Percentiles rank a stretch among this genome's conserved stretches.
Evolutionary conservation across 2,797 vertebrate species (phyloP).

Genomic region (Danio tinwini): DNA sequence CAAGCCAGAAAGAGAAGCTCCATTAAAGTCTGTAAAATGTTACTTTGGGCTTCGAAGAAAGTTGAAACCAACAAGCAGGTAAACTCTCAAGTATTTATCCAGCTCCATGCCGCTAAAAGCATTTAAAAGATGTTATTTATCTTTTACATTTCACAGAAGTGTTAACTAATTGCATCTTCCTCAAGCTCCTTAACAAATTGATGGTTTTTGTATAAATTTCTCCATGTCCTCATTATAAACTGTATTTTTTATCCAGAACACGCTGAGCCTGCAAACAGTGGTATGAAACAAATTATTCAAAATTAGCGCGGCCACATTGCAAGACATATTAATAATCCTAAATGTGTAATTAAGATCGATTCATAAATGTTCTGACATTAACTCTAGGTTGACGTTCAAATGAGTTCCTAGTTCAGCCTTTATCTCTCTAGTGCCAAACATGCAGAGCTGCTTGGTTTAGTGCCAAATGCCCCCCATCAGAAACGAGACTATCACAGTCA

Average conservation of each 20-base stretch:
- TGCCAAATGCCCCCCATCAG: conserved; percentile 41
- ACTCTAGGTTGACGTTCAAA: conserved; percentile 43
- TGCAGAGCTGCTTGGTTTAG: conserved; percentile 42
- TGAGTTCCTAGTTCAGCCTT: conserved; percentile 34
- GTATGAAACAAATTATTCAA: conserved; percentile 51
- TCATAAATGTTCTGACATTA: conserved; percentile 57
- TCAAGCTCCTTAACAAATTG: conserved; percentile 12
- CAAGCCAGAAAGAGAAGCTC: conserved; percentile 87
- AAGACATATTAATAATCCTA: conserved; percentile 53
- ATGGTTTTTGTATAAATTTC: conserved; percentile 25
- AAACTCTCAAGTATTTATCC: conserved; percentile 48
- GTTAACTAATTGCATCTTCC: not conserved
- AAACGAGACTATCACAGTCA: conserved; percentile 30
- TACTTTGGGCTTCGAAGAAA: conserved; percentile 93
- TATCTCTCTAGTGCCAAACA: conserved; percentile 44
- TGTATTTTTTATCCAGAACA: conserved; percentile 23
- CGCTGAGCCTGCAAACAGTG: not conserved
- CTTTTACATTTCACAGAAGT: not conserved
- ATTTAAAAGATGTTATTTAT: not conserved
- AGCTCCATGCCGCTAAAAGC: not conserved
- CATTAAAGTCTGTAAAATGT: conserved; percentile 84
- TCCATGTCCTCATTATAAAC: conserved; percentile 16
- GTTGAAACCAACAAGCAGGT: conserved; percentile 92
- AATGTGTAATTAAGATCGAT: conserved; percentile 64
- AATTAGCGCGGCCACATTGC: conserved; percentile 42